Evolutionary conservation across 2,113 vertebrate genomes (phyloP), one percentile per base, ranked within the genome.

Genomic region (Misgurnus anguillicaudatus): DNA sequence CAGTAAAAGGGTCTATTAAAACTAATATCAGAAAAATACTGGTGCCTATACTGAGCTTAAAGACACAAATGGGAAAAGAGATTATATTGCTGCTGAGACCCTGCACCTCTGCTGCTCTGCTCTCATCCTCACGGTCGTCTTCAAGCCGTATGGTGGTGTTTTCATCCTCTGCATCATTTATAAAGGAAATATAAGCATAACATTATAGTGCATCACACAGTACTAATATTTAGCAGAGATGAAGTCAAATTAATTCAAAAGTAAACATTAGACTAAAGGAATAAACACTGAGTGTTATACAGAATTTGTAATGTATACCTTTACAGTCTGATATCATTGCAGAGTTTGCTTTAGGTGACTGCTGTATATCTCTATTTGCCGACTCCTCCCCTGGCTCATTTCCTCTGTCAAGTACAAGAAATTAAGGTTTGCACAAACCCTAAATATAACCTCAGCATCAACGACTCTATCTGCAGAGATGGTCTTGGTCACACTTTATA

Each of bases 31-130:
- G 42, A 10, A 31, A 5, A 51, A 8, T 61, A 7, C 8, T 48
- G 47, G n/a, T n/a, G 14, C 4, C 38, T 38, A 60, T 62, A 57
- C 17, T n/a, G 3, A 7, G 53, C 53, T 17, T 6, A 19, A 57
- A 42, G 17, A 17, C 61, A 38, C 21, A 57, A 38, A 19, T 68
- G 5, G 3, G 9, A 16, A 38, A 55, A 45, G 61, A 19, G 16
- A 41, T 48, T 55, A 74, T n/a, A 74, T n/a, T 45, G 9, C 11
- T 24, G 39, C 6, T 60, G 39, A 36, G 36, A 10, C 19, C 14
- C 11, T 63, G 17, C 73, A 91, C 91, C 90, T 91, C 90, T 6
- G 90, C 82, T n/a, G 89, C 84, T 86, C 87, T 79, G 85, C 79
- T 86, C 79, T 89, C 86, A 60, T 90, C 87, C 0, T 79, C 66